phyloP scores from a whole-genome alignment of 2,113 vertebrate genomes.

The Sula dactylatra region DNA sequence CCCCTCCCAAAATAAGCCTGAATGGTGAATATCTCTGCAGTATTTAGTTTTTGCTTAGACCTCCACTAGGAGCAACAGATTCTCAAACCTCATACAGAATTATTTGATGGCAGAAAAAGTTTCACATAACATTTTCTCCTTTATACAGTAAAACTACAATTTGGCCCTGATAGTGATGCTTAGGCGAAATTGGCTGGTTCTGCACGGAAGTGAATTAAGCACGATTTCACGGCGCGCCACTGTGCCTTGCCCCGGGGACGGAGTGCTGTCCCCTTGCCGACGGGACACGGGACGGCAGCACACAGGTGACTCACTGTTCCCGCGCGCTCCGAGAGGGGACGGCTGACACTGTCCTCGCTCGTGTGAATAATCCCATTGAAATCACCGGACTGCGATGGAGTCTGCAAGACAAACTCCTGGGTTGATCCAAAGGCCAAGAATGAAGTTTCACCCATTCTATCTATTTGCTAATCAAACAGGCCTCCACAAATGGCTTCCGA shows the following conservation, averaged over 20 bases:
- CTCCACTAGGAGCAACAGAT: not conserved
- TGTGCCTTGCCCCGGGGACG: not conserved
- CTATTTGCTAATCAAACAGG: not conserved
- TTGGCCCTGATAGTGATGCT: not conserved
- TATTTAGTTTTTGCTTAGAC: not conserved
- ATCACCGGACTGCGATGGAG: not conserved
- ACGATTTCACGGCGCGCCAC: not conserved
- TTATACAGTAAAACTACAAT: not conserved
- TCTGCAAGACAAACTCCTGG: not conserved
- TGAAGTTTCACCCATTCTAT: not conserved
- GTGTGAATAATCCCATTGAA: not conserved
- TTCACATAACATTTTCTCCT: not conserved
- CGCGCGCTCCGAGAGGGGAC: not conserved
- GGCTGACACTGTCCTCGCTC: not conserved
- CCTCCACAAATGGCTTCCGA: not conserved
- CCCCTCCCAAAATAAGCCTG: conserved; percentile 11
- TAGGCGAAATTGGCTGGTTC: not conserved
- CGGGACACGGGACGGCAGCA: not conserved
- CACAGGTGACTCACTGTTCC: not conserved
- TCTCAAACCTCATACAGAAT: not conserved
- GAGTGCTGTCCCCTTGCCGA: not conserved
- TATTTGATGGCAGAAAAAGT: not conserved
- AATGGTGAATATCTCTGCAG: not conserved
- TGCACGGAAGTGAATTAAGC: not conserved
- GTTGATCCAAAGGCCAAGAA: not conserved